phyloP scores from a whole-genome alignment of 2,797 vertebrate genomes.

The Orientallactaga sibirica region DNA sequence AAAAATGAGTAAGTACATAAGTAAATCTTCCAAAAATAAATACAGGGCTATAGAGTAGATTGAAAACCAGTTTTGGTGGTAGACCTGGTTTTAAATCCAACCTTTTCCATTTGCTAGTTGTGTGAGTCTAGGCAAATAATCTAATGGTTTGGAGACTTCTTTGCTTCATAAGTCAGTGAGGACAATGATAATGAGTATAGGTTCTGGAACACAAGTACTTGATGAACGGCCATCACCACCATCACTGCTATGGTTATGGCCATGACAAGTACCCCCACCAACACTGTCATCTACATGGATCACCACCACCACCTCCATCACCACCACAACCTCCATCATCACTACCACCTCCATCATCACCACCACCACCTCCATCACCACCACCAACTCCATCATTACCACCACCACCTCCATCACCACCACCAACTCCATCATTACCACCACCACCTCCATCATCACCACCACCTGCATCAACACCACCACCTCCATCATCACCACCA shows the following conservation, averaged over 20 bases:
- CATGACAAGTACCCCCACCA: not conserved
- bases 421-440: accelerated
- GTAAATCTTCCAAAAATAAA: not conserved
- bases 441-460: not conserved
- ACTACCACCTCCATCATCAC: not conserved
- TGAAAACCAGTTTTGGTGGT: not conserved
- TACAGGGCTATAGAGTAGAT: too few species aligned
- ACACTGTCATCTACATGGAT: not conserved
- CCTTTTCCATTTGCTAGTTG: not conserved
- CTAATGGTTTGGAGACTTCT: not conserved
- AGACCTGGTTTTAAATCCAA: not conserved
- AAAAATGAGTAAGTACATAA: too few species aligned
- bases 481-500: not conserved
- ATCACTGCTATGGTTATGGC: too few species aligned
- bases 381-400: not conserved
- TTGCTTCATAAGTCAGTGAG: not conserved
- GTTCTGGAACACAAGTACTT: not conserved
- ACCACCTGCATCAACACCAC: not conserved
- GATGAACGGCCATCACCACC: not conserved
- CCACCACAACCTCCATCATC: not conserved
- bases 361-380: too few species aligned
- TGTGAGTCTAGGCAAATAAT: not conserved
- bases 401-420: not conserved
- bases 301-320: not conserved
- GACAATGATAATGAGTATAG: too few species aligned